Evolutionary conservation across 2,113 vertebrate species (phyloP).

Genomic region (Corythornis madagascariensis): DNA sequence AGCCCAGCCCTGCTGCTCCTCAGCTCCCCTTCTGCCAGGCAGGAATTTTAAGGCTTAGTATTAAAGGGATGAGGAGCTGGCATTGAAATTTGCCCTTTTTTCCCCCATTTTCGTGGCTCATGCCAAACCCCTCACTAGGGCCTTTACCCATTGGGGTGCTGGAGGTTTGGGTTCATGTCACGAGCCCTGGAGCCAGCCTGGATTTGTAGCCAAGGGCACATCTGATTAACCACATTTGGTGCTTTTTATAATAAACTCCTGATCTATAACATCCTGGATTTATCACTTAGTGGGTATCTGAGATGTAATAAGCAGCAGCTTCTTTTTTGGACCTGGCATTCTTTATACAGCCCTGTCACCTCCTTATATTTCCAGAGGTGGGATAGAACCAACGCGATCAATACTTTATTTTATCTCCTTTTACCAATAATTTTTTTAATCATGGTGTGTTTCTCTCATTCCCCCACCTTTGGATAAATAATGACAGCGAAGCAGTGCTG

Average conservation of each 20-base stretch:
- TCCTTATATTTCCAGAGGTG: constrained; percentile 15
- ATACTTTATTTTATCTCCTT: constrained; percentile 64
- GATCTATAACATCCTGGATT: neutral
- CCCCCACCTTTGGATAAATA: constrained; percentile 26
- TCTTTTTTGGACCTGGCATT: constrained; percentile 3
- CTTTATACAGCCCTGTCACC: constrained; percentile 40
- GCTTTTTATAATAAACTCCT: neutral
- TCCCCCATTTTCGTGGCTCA: neutral
- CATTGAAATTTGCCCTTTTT: neutral
- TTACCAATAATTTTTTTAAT: constrained; percentile 68
- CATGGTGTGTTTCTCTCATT: neutral
- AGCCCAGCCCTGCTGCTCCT: neutral
- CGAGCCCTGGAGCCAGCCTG: neutral
- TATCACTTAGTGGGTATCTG: neutral
- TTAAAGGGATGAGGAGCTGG: neutral
- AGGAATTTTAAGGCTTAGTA: neutral
- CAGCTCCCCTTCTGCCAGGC: neutral
- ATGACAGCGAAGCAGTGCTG: neutral
- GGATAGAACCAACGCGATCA: constrained; percentile 17
- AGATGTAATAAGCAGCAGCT: constrained; percentile 34
- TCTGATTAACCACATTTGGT: neutral
- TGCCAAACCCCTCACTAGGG: neutral
- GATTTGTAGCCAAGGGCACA: neutral
- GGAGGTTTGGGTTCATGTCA: neutral
- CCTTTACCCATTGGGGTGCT: neutral